Conservation (phyloP, 2,113 vertebrate species). For the Psettodes erumei region DNA sequence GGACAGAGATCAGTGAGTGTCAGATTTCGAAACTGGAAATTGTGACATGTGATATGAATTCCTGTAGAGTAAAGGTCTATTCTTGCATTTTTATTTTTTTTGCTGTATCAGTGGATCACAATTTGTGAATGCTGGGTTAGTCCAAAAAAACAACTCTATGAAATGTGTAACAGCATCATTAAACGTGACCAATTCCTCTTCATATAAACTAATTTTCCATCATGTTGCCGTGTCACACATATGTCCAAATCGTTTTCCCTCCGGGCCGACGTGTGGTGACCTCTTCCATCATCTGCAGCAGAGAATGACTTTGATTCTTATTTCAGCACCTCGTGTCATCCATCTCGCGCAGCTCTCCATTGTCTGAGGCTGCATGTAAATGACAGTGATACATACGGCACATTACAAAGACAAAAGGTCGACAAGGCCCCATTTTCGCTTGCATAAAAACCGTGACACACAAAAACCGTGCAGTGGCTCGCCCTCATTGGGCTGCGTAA, state of each 20-base stretch:
- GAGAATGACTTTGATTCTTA: constrained; percentile 74
- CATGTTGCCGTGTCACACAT: constrained; percentile 57
- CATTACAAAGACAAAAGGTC: constrained; percentile 75
- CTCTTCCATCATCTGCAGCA: constrained; percentile 71
- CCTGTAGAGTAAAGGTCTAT: neutral
- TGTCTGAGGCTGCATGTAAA: constrained; percentile 69
- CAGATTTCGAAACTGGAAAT: constrained; percentile 61
- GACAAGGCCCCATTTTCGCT: constrained; percentile 46
- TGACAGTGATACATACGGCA: constrained; percentile 75
- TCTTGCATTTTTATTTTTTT: neutral
- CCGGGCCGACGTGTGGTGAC: constrained; percentile 36
- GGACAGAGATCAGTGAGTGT: constrained; percentile 66
- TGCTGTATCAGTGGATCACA: neutral
- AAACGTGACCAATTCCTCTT: constrained; percentile 24
- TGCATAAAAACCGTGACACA: constrained; percentile 52
- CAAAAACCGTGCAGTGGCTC: constrained; percentile 27
- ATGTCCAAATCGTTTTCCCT: constrained; percentile 44
- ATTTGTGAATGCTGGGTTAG: neutral
- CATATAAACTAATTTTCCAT: constrained; percentile 34
- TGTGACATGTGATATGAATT: constrained; percentile 1
- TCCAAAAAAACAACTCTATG: neutral
- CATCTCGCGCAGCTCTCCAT: constrained; percentile 68
- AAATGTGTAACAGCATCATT: neutral
- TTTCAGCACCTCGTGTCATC: constrained; percentile 68
- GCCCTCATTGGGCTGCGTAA: constrained; percentile 12